Evolutionary conservation across 2,797 vertebrate genomes (phyloP).

Genomic region (Leucoraja ocellata): DNA sequence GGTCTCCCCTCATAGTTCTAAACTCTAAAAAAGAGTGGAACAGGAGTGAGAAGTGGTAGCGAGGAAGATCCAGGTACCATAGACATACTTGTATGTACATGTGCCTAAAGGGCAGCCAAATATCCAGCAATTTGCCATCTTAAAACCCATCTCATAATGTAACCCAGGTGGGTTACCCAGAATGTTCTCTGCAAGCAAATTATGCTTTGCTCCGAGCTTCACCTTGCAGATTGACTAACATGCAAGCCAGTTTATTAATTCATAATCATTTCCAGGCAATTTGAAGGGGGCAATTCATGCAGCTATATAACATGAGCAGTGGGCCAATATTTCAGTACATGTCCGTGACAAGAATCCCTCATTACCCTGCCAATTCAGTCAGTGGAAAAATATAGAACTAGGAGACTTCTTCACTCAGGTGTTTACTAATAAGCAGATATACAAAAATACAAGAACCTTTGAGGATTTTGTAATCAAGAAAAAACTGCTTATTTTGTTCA

Average conservation of each 20-base stretch:
- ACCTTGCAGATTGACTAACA: not conserved
- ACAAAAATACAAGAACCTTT: not conserved
- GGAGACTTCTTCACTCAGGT: not conserved
- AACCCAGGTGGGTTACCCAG: not conserved
- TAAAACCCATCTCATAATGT: not conserved
- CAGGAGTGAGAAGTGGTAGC: no score
- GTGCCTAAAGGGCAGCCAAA: no score
- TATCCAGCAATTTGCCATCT: no score
- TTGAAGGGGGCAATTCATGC: not conserved
- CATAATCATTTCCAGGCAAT: not conserved
- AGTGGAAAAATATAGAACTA: not conserved
- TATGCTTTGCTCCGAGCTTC: no score
- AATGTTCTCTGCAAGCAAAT: not conserved
- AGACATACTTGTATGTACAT: no score
- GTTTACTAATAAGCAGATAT: not conserved
- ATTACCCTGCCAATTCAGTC: not conserved
- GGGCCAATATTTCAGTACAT: not conserved
- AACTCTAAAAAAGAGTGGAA: no score
- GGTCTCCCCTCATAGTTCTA: no score
- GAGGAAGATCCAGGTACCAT: no score
- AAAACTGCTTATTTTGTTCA: not conserved
- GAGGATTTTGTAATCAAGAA: not conserved
- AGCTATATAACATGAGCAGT: not conserved
- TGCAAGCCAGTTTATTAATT: not conserved
- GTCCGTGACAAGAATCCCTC: not conserved